Conservation (phyloP, 2,797 vertebrate species). For the Myotis myotis region DNA sequence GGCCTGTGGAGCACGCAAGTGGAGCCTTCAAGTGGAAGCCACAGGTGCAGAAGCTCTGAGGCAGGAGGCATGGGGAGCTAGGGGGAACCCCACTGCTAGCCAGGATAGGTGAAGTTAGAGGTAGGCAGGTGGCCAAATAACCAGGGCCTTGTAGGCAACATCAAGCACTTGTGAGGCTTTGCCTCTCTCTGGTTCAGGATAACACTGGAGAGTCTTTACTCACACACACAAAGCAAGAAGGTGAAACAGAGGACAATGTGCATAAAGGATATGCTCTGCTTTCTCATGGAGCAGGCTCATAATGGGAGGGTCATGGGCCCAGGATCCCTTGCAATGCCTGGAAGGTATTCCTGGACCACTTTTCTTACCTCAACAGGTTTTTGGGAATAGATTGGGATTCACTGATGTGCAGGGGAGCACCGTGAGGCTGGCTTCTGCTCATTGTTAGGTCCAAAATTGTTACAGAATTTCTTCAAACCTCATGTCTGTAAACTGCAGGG, state of each 20-base stretch:
- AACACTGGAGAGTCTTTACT: not conserved
- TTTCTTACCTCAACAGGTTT: not conserved
- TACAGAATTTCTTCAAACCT: not conserved
- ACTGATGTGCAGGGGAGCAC: not conserved
- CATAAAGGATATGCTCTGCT: not conserved
- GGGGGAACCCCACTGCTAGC: not conserved
- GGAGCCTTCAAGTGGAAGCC: not conserved
- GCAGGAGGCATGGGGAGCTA: not conserved
- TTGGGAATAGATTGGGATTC: not conserved
- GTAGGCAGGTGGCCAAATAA: not conserved
- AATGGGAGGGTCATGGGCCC: not conserved
- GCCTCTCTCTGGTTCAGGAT: not conserved
- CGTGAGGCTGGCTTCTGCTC: not conserved
- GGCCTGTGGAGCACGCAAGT: not conserved
- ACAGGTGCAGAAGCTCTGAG: not conserved
- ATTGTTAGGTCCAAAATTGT: not conserved
- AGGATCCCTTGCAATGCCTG: not conserved
- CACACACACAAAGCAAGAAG: not conserved
- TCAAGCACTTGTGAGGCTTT: not conserved
- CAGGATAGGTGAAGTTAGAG: not conserved
- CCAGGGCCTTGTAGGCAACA: not conserved
- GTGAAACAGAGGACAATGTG: not conserved
- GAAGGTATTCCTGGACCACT: not conserved
- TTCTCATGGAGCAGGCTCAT: not conserved
- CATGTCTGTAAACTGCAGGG: not conserved